A percentile compares a stretch with the other conserved stretches of the same genome.
phyloP scores from a whole-genome alignment of 2,888 invertebrate genomes.

The Deilephila elpenor region DNA sequence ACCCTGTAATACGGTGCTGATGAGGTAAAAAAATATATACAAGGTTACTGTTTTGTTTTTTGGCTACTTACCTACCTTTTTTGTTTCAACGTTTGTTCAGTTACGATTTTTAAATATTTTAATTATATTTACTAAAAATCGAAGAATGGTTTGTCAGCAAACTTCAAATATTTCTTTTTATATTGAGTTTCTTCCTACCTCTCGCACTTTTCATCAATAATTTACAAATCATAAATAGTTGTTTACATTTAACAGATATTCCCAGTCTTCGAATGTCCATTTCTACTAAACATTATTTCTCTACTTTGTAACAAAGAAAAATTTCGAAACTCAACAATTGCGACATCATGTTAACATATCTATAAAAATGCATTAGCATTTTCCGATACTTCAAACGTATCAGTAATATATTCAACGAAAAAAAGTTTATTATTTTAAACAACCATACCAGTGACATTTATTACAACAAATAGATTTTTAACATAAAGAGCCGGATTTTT shows the following conservation, averaged over 20 bases:
- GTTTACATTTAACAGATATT: not conserved
- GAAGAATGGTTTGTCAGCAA: too few species aligned
- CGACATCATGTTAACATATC: slow-evolving; percentile 20
- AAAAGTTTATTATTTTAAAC: slow-evolving; percentile 25
- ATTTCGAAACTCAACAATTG: not conserved
- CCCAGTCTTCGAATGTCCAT: not conserved
- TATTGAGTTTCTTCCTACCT: too few species aligned
- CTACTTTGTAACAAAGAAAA: slow-evolving; percentile 7
- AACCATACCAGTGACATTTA: not conserved
- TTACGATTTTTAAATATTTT: not conserved
- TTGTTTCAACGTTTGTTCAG: not conserved
- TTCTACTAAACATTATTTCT: not conserved
- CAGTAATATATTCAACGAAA: slow-evolving; percentile 16
- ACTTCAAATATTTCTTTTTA: too few species aligned
- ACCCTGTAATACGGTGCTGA: not conserved
- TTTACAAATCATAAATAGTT: not conserved
- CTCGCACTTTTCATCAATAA: not conserved
- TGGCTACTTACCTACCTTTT: too few species aligned
- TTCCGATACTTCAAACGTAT: slow-evolving; percentile 12
- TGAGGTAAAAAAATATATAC: not conserved
- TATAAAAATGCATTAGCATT: slow-evolving; percentile 30
- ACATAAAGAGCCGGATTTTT: not conserved
- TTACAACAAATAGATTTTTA: slow-evolving; percentile 8
- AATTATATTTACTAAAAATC: too few species aligned
- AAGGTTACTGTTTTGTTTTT: not conserved